Evolutionary conservation across 2,888 invertebrate genomes (phyloP).

Genomic region (Conus canariensis): DNA sequence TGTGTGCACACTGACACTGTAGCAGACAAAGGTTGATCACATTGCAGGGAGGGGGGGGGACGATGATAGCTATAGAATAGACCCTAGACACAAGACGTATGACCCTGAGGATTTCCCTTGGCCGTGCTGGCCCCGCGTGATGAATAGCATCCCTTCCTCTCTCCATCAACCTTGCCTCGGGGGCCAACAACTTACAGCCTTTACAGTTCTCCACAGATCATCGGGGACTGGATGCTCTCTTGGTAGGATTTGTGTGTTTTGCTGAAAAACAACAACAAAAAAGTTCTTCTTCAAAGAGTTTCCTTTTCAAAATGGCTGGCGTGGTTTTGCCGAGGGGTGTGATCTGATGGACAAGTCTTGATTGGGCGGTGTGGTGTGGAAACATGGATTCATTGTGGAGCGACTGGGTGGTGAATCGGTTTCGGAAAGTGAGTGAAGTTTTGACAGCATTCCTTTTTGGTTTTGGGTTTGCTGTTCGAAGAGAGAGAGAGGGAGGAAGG

Average conservation of each 20-base stretch:
- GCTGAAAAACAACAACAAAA: too few species aligned
- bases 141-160: not conserved
- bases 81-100: too few species aligned
- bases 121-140: not conserved
- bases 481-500: too few species aligned
- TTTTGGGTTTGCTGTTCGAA: too few species aligned
- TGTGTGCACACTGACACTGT: not conserved
- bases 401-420: not conserved
- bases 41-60: not conserved
- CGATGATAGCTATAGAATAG: too few species aligned
- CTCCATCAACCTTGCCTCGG: not conserved
- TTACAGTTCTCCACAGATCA: too few species aligned
- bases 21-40: not conserved
- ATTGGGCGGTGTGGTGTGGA: not conserved
- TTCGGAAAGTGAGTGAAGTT: not conserved
- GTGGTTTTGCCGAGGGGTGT: not conserved
- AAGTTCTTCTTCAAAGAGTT: too few species aligned
- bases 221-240: too few species aligned
- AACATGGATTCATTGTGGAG: constrained; percentile 7
- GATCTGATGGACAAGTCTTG: not conserved
- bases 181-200: not conserved
- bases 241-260: too few species aligned
- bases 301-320: not conserved
- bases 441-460: not conserved
- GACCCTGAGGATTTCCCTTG: not conserved